Conservation (phyloP, 2,113 vertebrate species). For the Salvelinus alpinus region DNA sequence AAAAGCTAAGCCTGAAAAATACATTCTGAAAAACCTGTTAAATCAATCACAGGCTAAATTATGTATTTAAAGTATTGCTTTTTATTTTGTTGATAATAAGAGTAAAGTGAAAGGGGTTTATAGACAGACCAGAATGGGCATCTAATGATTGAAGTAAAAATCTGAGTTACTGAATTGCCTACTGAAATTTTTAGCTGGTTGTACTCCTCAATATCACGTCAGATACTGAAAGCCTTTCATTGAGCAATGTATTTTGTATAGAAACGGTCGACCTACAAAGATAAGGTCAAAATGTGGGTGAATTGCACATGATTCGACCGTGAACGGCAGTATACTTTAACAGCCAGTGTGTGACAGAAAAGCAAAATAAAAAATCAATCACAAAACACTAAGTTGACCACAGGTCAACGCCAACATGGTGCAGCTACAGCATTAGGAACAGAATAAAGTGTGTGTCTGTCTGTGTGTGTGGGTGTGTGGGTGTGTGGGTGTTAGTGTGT, state of each 20-base stretch:
- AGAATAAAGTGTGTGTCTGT: neutral
- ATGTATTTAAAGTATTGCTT: neutral
- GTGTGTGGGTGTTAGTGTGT: neutral
- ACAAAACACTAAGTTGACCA: neutral
- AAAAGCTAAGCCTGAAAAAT: neutral
- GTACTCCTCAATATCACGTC: neutral
- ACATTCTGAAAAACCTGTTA: neutral
- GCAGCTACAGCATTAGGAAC: neutral
- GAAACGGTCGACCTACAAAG: neutral
- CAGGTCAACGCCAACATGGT: neutral
- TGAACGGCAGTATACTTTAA: constrained; percentile 17
- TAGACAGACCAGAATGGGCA: neutral
- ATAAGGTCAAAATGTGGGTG: neutral
- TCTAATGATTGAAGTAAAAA: neutral
- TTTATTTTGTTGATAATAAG: neutral
- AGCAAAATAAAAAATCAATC: neutral
- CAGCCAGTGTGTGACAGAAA: constrained; percentile 3
- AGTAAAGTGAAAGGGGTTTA: neutral
- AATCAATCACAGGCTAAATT: neutral
- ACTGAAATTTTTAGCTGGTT: neutral
- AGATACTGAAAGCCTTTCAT: neutral
- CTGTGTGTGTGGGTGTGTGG: neutral
- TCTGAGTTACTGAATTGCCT: no score
- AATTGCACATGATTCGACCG: neutral
- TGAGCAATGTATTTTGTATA: neutral